Evolutionary conservation across 2,888 invertebrate genomes (phyloP), one percentile per base, ranked within the genome.

Genomic region (Nomada hirtipes): DNA sequence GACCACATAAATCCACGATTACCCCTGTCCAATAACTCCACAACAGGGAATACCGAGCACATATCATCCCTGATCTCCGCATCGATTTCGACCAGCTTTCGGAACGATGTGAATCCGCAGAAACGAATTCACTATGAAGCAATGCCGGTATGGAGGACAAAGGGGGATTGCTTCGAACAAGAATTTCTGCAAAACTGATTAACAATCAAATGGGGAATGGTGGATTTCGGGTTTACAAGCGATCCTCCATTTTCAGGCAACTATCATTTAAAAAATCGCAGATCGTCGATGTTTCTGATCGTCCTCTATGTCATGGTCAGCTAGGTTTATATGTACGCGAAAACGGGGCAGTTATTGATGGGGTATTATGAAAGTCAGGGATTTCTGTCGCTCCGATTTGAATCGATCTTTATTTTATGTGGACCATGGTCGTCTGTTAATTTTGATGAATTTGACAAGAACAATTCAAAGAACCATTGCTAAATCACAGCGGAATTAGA

Each of bases 1-100:
- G 15, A 7, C 72, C 61, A 47, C 79, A 80, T 80, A 80, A 80
- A 80, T 80, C 63, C 79, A 44, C 80, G 71, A 72, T 80, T 78
- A 63, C 63, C 79, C 61, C 29, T 29, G 50, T 61, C 70, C 80
- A 70, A 80, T 82, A 74, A 70, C 65, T 75, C 36, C 29, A 69
- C 50, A 80, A 80, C 67, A 80, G 72, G 44, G 78, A 63, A 68
- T 68, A 69, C 52, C 47, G 65, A 29, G 50, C 68, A 73, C 69
- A 42, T 79, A 82, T 82, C 80, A 65, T 70, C 36, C 10, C 65
- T 11, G 61, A 79, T 82, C 65, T 80, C 65, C 26, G 67, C 42
- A 78, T 78, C 79, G 79, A 80, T 78, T 80, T 68, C 78, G 64
- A 20, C 11, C 42, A 61, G 15, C 60, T 36, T 80, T 72, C 61